phyloP scores from a whole-genome alignment of 2,888 invertebrate genomes.

The Caenorhabditis afra region DNA sequence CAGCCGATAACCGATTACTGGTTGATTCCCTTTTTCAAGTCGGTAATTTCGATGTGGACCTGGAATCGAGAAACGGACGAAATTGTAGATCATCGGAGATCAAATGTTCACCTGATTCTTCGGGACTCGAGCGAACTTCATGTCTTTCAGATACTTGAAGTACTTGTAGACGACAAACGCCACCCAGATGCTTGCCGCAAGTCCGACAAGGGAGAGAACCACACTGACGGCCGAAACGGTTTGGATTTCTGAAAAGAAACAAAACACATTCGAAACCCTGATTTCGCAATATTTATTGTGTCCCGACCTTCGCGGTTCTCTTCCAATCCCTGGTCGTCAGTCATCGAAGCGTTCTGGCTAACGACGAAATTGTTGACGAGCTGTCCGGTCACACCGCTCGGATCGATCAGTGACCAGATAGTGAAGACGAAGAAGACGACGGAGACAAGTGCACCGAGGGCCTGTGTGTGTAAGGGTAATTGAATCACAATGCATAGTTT shows the following conservation, averaged over 20 bases:
- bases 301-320: slow-evolving; percentile 59
- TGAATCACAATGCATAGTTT: too few species aligned
- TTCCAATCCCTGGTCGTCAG: slow-evolving; percentile 56
- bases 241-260: slow-evolving; percentile 62
- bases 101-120: slow-evolving; percentile 55
- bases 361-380: slow-evolving; percentile 65
- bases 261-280: too few species aligned
- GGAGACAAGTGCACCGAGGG: slow-evolving; percentile 54
- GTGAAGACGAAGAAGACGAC: slow-evolving; percentile 59
- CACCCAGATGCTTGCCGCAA: slow-evolving; percentile 66
- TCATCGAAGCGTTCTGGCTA: slow-evolving; percentile 50
- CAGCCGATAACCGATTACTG: slow-evolving; percentile 23
- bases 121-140: slow-evolving; percentile 68
- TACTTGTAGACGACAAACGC: slow-evolving; percentile 68
- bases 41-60: slow-evolving; percentile 66
- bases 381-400: slow-evolving; percentile 57
- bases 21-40: slow-evolving; percentile 63
- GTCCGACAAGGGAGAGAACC: slow-evolving; percentile 51
- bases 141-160: slow-evolving; percentile 64
- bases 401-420: slow-evolving; percentile 68
- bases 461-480: too few species aligned
- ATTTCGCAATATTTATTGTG: neutral
- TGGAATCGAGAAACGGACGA: slow-evolving; percentile 8
- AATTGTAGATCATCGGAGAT: slow-evolving; percentile 13
- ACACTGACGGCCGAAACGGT: slow-evolving; percentile 60